phyloP scores from a whole-genome alignment of 2,113 vertebrate species.

The Chaetorhynchus papuensis region DNA sequence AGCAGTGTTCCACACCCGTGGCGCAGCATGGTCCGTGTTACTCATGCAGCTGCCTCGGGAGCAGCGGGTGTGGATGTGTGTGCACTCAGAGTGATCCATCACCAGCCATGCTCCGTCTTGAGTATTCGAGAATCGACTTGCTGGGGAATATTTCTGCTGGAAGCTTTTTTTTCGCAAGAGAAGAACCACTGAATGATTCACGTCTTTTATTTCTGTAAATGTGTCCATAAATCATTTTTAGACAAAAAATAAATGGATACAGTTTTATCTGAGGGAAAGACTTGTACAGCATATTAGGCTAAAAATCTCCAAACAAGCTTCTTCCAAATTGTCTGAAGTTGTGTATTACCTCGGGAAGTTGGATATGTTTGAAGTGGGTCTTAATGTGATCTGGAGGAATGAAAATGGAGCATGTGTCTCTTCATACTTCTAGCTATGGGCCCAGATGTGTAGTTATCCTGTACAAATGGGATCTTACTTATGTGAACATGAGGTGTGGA shows the following conservation, averaged over 20 bases:
- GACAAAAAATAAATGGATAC: neutral
- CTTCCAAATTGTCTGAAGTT: neutral
- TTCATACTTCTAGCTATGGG: neutral
- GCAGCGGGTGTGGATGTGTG: neutral
- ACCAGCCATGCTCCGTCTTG: neutral
- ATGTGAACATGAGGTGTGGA: neutral
- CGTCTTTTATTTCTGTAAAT: neutral
- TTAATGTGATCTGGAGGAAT: neutral
- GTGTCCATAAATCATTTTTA: neutral
- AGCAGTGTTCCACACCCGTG: neutral
- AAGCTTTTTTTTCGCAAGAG: neutral
- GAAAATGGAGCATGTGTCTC: neutral
- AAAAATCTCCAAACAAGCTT: neutral
- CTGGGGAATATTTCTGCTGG: neutral
- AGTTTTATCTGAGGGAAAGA: neutral
- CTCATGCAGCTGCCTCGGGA: neutral
- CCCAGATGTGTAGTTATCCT: neutral
- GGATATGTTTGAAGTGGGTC: neutral
- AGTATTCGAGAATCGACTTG: neutral
- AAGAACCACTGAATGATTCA: neutral
- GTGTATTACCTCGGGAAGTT: neutral
- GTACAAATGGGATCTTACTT: neutral
- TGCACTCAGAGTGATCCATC: neutral
- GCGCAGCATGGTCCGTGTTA: fast-evolving
- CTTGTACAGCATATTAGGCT: neutral